Percentiles rank a stretch among this genome's conserved stretches.
Evolutionary conservation across 2,113 vertebrate genomes (phyloP).

Genomic region (Zapornia atra): DNA sequence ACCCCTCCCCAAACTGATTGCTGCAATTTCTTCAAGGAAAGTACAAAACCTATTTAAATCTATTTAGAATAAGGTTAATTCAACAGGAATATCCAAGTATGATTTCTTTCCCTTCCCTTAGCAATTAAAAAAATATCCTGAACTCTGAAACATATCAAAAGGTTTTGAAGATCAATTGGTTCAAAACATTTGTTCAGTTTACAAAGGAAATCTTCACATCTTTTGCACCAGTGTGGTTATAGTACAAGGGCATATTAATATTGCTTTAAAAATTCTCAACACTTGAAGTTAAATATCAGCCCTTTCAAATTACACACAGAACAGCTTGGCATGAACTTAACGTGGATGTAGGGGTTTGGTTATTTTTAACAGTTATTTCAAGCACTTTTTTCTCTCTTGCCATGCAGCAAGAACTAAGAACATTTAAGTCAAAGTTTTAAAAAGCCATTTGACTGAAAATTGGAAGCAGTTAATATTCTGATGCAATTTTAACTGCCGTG

Average conservation of each 20-base stretch:
- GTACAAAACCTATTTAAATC: neutral
- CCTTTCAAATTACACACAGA: conserved; percentile 6
- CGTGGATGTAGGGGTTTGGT: neutral
- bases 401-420: neutral
- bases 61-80: too few species aligned
- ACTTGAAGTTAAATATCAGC: neutral
- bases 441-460: conserved; percentile 3
- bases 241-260: neutral
- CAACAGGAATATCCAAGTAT: too few species aligned
- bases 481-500: conserved; percentile 28
- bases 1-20: neutral
- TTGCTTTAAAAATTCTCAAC: neutral
- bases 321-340: conserved; percentile 9
- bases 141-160: neutral
- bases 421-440: conserved; percentile 32
- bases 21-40: neutral
- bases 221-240: neutral
- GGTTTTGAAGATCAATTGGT: neutral
- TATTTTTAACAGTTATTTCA: conserved; percentile 28
- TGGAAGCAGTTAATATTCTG: conserved; percentile 18
- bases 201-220: neutral
- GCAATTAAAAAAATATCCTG: neutral
- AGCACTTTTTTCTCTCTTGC: neutral
- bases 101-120: neutral
- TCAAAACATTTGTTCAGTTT: neutral